A percentile compares a stretch with the other conserved stretches of the same genome.
Evolutionary conservation across 2,888 invertebrate genomes (phyloP).

Genomic region (Agrotis puta): DNA sequence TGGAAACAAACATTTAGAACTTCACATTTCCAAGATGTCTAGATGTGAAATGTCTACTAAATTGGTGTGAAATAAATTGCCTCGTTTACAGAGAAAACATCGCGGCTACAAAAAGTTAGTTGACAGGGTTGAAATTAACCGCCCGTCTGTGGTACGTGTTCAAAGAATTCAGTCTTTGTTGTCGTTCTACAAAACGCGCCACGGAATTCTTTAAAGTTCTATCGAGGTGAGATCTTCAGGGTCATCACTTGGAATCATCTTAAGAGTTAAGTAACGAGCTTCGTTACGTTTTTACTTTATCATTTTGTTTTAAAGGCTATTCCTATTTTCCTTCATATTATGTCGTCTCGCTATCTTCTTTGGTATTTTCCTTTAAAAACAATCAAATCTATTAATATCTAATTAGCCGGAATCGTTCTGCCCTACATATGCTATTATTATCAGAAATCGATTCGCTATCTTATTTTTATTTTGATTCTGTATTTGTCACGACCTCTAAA

Average conservation of each 20-base stretch:
- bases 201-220: constrained; percentile 76
- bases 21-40: constrained; percentile 38
- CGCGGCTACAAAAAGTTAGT: constrained; percentile 68
- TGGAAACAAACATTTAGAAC: constrained; percentile 21
- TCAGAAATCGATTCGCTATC: constrained; percentile 51
- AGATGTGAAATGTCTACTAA: constrained; percentile 59
- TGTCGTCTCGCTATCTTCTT: not conserved
- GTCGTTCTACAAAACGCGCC: constrained; percentile 72
- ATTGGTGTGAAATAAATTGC: constrained; percentile 74
- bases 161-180: constrained; percentile 82
- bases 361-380: constrained; percentile 21
- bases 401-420: constrained; percentile 30
- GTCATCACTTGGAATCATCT: constrained; percentile 65
- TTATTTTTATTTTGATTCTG: constrained; percentile 63
- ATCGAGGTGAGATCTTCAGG: constrained; percentile 74
- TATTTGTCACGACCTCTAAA: constrained; percentile 76
- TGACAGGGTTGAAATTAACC: constrained; percentile 81
- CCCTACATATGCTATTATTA: constrained; percentile 45
- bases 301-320: not conserved
- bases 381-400: constrained; percentile 29
- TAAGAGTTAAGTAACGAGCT: constrained; percentile 35
- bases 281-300: constrained; percentile 13
- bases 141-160: constrained; percentile 74
- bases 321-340: not conserved
- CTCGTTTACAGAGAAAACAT: constrained; percentile 69